Conservation (phyloP, 2,888 invertebrate genomes). For the Ypsolopha scabrella region DNA sequence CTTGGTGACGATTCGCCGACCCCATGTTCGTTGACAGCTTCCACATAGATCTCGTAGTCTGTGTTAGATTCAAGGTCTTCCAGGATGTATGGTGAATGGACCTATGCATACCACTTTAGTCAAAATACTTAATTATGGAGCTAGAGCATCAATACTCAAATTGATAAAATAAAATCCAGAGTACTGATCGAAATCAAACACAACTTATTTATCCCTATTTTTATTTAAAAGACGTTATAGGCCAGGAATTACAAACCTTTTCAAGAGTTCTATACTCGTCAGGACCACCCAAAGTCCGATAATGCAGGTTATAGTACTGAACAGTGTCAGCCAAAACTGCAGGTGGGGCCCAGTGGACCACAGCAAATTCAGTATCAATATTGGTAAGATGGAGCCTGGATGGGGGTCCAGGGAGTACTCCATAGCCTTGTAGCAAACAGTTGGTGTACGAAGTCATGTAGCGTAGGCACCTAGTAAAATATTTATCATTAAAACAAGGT, state of each 20-base stretch:
- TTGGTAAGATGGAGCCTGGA: slow-evolving; percentile 77
- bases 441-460: slow-evolving; percentile 86
- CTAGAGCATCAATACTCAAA: too few relatives aligned
- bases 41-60: slow-evolving; percentile 84
- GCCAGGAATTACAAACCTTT: slow-evolving; percentile 37
- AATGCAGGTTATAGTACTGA: slow-evolving; percentile 73
- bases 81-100: slow-evolving; percentile 79
- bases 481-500: not conserved
- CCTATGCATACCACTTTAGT: slow-evolving; percentile 22
- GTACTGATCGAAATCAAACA: too few relatives aligned
- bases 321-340: slow-evolving; percentile 79
- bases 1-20: slow-evolving; percentile 81
- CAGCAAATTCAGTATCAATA: slow-evolving; percentile 81
- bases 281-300: slow-evolving; percentile 60
- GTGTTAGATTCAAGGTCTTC: slow-evolving; percentile 80
- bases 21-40: slow-evolving; percentile 84
- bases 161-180: too few relatives aligned
- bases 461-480: slow-evolving; percentile 72
- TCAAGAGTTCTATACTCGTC: slow-evolving; percentile 69
- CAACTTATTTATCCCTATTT: not conserved
- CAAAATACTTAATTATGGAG: too few relatives aligned
- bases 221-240: not conserved
- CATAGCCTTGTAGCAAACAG: slow-evolving; percentile 87
- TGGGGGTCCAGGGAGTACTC: slow-evolving; percentile 83
- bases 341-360: slow-evolving; percentile 83